Evolutionary conservation across 2,888 invertebrate species (phyloP), one percentile per base, ranked within the genome.

Genomic region (Eupithecia vulgata): DNA sequence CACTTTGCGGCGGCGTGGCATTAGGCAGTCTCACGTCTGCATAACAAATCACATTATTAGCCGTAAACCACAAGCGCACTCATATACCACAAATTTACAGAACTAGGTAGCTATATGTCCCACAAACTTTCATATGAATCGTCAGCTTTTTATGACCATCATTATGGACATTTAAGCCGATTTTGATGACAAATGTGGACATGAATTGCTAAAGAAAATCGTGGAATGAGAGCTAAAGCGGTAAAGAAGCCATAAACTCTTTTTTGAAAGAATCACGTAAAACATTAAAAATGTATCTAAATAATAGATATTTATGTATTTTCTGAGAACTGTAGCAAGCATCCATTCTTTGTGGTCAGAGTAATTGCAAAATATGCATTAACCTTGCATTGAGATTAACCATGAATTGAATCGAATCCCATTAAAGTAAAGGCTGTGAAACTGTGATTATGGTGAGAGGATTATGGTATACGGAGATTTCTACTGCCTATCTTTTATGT

Each of bases 1-100:
- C 86, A 87, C 85, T 88, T 89, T 87, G 84, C 83, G 85, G 84
- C 83, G 85, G 62, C 62, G 62, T 81, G 78, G 76, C 75, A 76
- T 80, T 84, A 85, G 73, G 78, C 81, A 82, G 83, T 81, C 86
- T 86, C 87, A 88, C 87, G 88, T 88, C 84, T 81, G 80, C 83
- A 82, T 81, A 81, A 84, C 81, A 84, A 87, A 86, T 84, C 83
- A 85, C 84, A 84, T 83, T 82, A 79, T 84, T 81, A 82, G 82
- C 81, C 77, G 59, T 75, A 80, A 85, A 86, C 90, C 88, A 77
- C 89, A 87, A 83, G 79, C 81, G 81, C 80, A 78, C 82, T 83
- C 79, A 80, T 79, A 80, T 62, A 78, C 77, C 78, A 78, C 76
- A 71, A 77, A 70, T 75, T 68, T 73, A 78, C 74, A 76, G 77